Conservation (phyloP, 2,888 invertebrate genomes). For the Napeogenes sylphis region DNA sequence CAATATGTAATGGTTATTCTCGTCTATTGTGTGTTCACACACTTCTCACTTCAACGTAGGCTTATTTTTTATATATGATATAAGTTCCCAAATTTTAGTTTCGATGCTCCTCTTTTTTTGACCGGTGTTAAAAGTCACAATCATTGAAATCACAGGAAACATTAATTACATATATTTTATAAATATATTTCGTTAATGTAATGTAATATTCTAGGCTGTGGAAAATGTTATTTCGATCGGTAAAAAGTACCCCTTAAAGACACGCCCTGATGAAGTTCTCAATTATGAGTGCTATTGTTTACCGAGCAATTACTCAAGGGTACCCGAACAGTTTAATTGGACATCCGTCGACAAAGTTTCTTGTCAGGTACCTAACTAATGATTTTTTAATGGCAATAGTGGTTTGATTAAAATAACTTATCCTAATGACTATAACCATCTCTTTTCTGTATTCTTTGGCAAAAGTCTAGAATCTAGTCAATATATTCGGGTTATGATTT, state of each 20-base stretch:
- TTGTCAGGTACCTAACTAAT: slow-evolving; percentile 79
- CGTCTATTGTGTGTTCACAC: too few species aligned
- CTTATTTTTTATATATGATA: too few species aligned
- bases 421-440: background rate
- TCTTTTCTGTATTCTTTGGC: background rate
- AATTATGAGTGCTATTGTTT: slow-evolving; percentile 84
- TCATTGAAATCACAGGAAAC: too few species aligned
- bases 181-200: background rate
- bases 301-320: slow-evolving; percentile 75
- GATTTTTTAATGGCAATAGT: slow-evolving; percentile 23
- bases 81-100: too few species aligned
- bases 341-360: slow-evolving; percentile 79
- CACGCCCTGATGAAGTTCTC: slow-evolving; percentile 75
- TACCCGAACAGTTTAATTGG: slow-evolving; percentile 80
- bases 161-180: too few species aligned
- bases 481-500: too few species aligned
- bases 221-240: slow-evolving; percentile 95
- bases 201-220: slow-evolving; percentile 82
- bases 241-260: slow-evolving; percentile 87
- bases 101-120: too few species aligned
- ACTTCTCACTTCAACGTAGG: too few species aligned
- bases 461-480: too few species aligned
- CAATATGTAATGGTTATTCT: too few species aligned
- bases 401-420: slow-evolving; percentile 4
- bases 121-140: too few species aligned